Base-by-base conservation (phyloP, 2,113 vertebrate species). In the Columba livia region DNA sequence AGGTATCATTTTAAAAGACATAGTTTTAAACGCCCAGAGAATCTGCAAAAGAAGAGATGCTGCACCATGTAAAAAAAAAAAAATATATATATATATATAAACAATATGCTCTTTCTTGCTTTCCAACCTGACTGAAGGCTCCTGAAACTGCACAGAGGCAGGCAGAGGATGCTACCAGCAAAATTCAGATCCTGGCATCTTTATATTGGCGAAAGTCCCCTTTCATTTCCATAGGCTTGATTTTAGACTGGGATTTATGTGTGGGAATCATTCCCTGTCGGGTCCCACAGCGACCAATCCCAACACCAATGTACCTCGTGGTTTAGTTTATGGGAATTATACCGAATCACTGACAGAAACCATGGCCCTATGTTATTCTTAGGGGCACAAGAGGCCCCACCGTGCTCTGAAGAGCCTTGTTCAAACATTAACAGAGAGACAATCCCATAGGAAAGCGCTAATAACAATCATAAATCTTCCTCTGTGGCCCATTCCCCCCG, bases 361-460 rank as follows among this genome's bases (percentile, higher is more conserved):
- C 23, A 72, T 7, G 15, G 70, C 21, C 48, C 74, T 44, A 9
- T 38, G 54, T 26, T 93, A 93, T 72, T 65, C 57, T 64, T 23
- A 36, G 32, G 44, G 47, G 53, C 44, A 20, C 2, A 57, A 53
- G 80, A 74, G 50, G 65, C 66, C 73, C 70, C 21, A n/a, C 60
- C 4, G 1, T 20, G 57, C 70, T 81, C 77, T 79, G 88, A 85
- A 84, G 84, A 90, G 89, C 65, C 83, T 93, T 85, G 78, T 82
- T 90, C 73, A 92, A 93, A 87, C 88, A 92, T 81, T 87, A 93
- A 84, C 93, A 90, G 85, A 80, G 51, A 88, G 70, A 85, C 47
- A 79, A 54, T 54, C 86, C 90, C 73, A 38, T 15, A 89, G 88
- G 83, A 94, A 92, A 75, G 44, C 0, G 1, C 64, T 94, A 92